These are phyloP conservation scores for Xestoiulus laeticollis DNA, from an alignment of 2,888 invertebrate species.

Conservation along the genomic window DNA sequence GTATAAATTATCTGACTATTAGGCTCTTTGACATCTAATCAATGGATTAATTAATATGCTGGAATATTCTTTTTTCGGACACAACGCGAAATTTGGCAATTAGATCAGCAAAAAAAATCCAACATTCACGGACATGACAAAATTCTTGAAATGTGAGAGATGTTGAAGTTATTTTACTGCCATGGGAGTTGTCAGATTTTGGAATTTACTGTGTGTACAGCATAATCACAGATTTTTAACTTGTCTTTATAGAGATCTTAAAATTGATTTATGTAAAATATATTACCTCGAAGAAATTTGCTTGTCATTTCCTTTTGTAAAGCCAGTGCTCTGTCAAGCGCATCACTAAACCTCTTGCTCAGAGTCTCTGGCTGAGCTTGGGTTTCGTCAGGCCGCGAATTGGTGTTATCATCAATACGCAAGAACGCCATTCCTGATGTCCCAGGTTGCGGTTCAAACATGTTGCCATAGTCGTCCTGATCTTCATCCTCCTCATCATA, in stretches of 20 bases:
- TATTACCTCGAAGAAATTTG: slow-evolving; percentile 35
- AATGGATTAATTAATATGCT: background rate
- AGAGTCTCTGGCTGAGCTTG: background rate
- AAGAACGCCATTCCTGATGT: background rate
- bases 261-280: background rate
- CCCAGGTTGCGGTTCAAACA: background rate
- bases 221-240: no score
- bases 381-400: background rate
- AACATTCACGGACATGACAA: no score
- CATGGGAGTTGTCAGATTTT: no score
- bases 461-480: background rate
- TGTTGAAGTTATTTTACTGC: no score
- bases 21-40: background rate
- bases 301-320: slow-evolving; percentile 18
- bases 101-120: background rate
- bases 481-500: slow-evolving; percentile 6
- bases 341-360: background rate
- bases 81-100: background rate
- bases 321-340: background rate
- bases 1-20: slow-evolving; percentile 43
- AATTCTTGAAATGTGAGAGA: no score
- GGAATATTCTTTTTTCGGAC: background rate
- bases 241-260: no score
- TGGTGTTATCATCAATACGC: background rate
- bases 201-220: no score